Evolutionary conservation across 2,888 invertebrate species (phyloP).

Genomic region (Lucinisca nassula): DNA sequence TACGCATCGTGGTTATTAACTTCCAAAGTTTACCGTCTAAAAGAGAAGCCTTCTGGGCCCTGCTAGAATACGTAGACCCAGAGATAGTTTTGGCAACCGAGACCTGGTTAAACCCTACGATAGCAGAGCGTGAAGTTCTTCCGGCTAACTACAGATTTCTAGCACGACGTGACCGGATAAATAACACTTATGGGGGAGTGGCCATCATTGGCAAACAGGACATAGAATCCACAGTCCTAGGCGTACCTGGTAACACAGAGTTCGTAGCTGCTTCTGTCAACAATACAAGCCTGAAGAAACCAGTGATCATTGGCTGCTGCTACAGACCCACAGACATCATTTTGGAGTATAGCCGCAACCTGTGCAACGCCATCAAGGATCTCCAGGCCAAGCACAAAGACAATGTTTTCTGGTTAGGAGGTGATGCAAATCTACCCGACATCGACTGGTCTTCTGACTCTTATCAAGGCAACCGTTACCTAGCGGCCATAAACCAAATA

Average conservation of each 20-base stretch:
- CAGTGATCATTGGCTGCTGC: constrained; percentile 35
- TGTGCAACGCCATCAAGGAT: too few species aligned
- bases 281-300: constrained; percentile 20
- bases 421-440: too few species aligned
- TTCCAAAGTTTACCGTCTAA: constrained; percentile 49
- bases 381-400: too few species aligned
- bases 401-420: too few species aligned
- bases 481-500: too few species aligned
- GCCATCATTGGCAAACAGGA: constrained; percentile 41
- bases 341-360: too few species aligned
- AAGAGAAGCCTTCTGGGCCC: constrained; percentile 43
- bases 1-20: constrained; percentile 28
- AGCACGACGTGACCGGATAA: neutral
- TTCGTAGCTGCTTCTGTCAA: constrained; percentile 32
- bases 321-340: too few species aligned
- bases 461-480: too few species aligned
- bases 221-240: constrained; percentile 31
- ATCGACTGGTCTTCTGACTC: too few species aligned
- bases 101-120: neutral
- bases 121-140: constrained; percentile 7
- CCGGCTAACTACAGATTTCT: neutral
- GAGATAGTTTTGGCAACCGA: constrained; percentile 21
- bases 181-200: constrained; percentile 27
- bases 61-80: constrained; percentile 43
- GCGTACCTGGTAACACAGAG: constrained; percentile 8